phyloP scores from a whole-genome alignment of 2,888 invertebrate genomes.

The Campoplex nolae region DNA sequence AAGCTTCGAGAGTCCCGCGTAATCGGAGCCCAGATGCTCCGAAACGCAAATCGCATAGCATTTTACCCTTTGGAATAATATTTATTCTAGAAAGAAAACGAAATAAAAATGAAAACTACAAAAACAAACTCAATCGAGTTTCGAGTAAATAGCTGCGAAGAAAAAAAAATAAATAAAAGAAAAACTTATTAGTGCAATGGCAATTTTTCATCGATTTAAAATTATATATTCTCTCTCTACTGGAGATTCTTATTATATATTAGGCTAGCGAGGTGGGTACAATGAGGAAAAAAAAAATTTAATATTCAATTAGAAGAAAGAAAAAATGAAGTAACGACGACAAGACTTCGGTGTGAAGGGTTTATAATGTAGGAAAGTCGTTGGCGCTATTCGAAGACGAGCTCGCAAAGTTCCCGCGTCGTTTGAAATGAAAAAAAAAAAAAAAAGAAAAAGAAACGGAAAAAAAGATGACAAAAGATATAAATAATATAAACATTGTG shows the following conservation, averaged over 20 bases:
- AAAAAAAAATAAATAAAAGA: constrained; percentile 30
- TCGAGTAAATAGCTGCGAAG: constrained; percentile 55
- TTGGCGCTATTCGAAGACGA: constrained; percentile 45
- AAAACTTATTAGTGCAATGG: constrained; percentile 61
- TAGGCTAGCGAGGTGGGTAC: constrained; percentile 62
- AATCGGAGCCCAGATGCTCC: neutral
- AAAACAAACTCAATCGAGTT: constrained; percentile 63
- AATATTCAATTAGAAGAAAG: constrained; percentile 12
- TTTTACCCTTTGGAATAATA: constrained; percentile 56
- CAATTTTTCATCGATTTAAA: constrained; percentile 63
- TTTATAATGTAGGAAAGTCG: constrained; percentile 15
- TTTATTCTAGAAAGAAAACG: constrained; percentile 45
- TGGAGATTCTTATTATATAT: constrained; percentile 66
- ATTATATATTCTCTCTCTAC: constrained; percentile 64
- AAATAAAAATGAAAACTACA: neutral
- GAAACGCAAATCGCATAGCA: constrained; percentile 52
- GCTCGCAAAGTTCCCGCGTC: constrained; percentile 58
- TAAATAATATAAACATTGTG: constrained; percentile 79
- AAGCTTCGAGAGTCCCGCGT: constrained; percentile 15
- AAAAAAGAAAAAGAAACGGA: constrained; percentile 53
- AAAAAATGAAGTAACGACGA: neutral
- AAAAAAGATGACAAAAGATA: constrained; percentile 69
- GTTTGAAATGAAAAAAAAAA: constrained; percentile 30
- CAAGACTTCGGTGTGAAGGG: constrained; percentile 24
- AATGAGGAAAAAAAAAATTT: constrained; percentile 36